phyloP scores from a whole-genome alignment of 2,113 vertebrate genomes.

The Mesitornis unicolor region DNA sequence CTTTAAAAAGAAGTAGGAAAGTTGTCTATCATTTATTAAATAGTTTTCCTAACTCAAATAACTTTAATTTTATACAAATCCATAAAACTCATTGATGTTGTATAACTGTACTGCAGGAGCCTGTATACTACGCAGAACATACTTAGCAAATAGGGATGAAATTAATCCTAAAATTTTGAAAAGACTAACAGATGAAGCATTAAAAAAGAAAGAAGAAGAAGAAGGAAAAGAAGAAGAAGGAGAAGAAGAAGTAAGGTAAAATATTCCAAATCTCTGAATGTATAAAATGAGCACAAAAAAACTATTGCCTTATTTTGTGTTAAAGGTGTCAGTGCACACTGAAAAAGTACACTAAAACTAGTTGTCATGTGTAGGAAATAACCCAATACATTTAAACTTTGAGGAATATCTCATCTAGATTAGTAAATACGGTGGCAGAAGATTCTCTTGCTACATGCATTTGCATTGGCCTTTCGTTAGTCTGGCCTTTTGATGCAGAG shows the following conservation, averaged over 20 bases:
- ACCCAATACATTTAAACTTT: background rate
- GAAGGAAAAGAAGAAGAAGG: too few species aligned
- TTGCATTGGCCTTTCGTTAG: background rate
- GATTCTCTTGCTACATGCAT: background rate
- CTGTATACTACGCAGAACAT: conserved; percentile 59
- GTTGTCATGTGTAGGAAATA: background rate
- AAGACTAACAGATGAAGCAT: conserved; percentile 67
- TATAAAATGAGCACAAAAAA: background rate
- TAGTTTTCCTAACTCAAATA: background rate
- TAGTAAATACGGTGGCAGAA: background rate
- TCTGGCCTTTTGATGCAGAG: background rate
- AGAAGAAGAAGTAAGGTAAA: conserved; percentile 61
- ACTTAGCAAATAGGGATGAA: conserved; percentile 63
- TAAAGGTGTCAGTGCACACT: background rate
- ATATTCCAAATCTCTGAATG: background rate
- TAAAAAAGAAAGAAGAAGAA: conserved; percentile 48
- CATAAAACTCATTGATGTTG: background rate
- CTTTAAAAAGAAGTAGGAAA: background rate
- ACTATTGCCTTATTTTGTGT: background rate
- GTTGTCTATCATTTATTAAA: background rate
- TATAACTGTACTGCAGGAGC: conserved; percentile 67
- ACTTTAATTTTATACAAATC: background rate
- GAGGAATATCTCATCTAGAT: background rate
- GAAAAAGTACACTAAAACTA: background rate
- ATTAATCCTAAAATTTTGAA: conserved; percentile 71